phyloP scores from a whole-genome alignment of 2,888 invertebrate species.

The Acanthoscelides obtectus region DNA sequence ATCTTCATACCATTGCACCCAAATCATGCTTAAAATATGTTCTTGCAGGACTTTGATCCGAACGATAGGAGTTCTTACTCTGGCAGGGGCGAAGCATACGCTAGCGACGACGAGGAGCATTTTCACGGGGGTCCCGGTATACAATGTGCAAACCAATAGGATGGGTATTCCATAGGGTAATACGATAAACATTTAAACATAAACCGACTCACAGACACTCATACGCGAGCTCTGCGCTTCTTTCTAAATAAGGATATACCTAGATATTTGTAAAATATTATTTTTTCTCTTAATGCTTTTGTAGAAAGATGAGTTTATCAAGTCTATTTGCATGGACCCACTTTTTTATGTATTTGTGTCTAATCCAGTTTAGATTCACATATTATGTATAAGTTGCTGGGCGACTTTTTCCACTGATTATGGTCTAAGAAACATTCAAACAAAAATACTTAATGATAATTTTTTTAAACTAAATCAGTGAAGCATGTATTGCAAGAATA shows the following conservation, averaged over 20 bases:
- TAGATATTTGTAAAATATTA: slow-evolving; percentile 14
- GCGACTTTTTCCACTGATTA: not conserved
- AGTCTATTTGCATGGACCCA: not conserved
- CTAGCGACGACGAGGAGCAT: slow-evolving; percentile 64
- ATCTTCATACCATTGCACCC: not conserved
- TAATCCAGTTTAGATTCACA: not conserved
- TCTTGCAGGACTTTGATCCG: slow-evolving; percentile 61
- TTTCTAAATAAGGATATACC: slow-evolving; percentile 45
- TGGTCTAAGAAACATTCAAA: not conserved
- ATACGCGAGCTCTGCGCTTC: slow-evolving; percentile 35
- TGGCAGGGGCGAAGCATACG: slow-evolving; percentile 64
- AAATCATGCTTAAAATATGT: not conserved
- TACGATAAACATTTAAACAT: not conserved
- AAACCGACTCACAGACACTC: not conserved
- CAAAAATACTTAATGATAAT: no score
- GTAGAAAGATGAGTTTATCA: slow-evolving; percentile 23
- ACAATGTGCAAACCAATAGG: slow-evolving; percentile 80
- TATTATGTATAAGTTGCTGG: not conserved
- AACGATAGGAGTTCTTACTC: slow-evolving; percentile 51
- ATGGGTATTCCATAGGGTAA: slow-evolving; percentile 7
- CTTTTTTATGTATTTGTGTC: not conserved
- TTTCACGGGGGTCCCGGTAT: slow-evolving; percentile 56
- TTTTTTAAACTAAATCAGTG: no score
- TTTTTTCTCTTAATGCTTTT: slow-evolving; percentile 7
- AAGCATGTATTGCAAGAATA: no score